Evolutionary conservation across 2,888 invertebrate species (phyloP).

Genomic region (Oligia strigilis): DNA sequence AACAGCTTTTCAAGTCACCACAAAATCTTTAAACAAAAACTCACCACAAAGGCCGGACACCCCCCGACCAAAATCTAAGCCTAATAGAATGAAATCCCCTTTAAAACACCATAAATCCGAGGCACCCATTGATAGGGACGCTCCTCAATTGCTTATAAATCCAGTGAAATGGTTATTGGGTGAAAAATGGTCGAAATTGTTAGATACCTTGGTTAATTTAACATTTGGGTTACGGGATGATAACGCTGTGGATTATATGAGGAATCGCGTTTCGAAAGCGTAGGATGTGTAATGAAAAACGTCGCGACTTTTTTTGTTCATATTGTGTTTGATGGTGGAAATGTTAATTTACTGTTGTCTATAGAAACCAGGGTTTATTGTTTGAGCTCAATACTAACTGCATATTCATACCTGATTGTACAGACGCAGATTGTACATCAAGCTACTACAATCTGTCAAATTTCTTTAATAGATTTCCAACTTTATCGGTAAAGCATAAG

Average conservation of each 20-base stretch:
- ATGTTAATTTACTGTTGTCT: not conserved
- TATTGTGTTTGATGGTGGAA: slow-evolving; percentile 4
- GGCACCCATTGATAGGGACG: slow-evolving; percentile 71
- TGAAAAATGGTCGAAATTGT: slow-evolving; percentile 74
- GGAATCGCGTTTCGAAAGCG: slow-evolving; percentile 25
- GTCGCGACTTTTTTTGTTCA: slow-evolving; percentile 7
- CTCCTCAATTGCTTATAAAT: slow-evolving; percentile 77
- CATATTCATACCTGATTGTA: not conserved
- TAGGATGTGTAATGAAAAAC: slow-evolving; percentile 31
- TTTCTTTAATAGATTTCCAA: too few relatives aligned
- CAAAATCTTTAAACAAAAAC: slow-evolving; percentile 21
- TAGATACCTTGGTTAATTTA: slow-evolving; percentile 71
- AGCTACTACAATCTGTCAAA: too few relatives aligned
- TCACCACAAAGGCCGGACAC: slow-evolving; percentile 24
- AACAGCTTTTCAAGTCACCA: not conserved
- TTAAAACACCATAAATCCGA: slow-evolving; percentile 73
- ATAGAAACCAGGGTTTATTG: not conserved
- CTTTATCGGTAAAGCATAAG: too few relatives aligned
- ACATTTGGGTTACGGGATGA: slow-evolving; percentile 61
- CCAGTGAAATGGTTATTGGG: slow-evolving; percentile 75
- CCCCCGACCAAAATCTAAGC: slow-evolving; percentile 53
- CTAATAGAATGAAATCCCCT: slow-evolving; percentile 75
- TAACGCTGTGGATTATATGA: slow-evolving; percentile 52
- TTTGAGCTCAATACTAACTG: not conserved
- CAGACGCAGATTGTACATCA: too few relatives aligned